Percentiles rank a stretch among this genome's conserved stretches.
Conservation (phyloP, 1,140 invertebrate genomes). For the Bombyx mori region DNA sequence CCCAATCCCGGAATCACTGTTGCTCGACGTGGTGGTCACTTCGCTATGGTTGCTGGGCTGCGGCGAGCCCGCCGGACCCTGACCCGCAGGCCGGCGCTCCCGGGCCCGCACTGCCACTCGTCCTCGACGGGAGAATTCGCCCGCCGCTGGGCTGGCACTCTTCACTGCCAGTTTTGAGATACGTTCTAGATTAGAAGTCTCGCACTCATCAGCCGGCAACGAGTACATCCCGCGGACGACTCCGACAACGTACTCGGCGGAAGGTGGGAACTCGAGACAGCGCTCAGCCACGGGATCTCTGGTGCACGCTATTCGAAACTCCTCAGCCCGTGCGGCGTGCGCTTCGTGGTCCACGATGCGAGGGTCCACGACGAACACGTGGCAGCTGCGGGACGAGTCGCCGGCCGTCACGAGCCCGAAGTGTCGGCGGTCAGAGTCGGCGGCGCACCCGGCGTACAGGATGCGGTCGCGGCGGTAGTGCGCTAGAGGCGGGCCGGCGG, state of each 20-base stretch:
- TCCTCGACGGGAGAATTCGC: conserved; percentile 51
- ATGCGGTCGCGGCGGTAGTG: conserved; percentile 89
- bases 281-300: conserved; percentile 76
- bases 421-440: conserved; percentile 91
- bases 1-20: conserved; percentile 95
- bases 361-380: conserved; percentile 94
- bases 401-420: conserved; percentile 90
- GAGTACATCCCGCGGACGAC: conserved; percentile 78
- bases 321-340: conserved; percentile 82
- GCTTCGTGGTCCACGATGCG: conserved; percentile 85
- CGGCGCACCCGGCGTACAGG: conserved; percentile 90
- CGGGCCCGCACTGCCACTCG: conserved; percentile 43
- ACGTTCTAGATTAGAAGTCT: conserved; percentile 50
- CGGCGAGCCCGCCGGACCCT: conserved; percentile 75
- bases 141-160: conserved; percentile 45
- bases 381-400: conserved; percentile 83
- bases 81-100: conserved; percentile 39
- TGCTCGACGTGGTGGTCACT: conserved; percentile 89
- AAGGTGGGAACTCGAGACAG: conserved; percentile 92
- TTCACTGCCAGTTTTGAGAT: conserved; percentile 60
- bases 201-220: conserved; percentile 62
- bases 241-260: conserved; percentile 88
- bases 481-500: conserved; percentile 71
- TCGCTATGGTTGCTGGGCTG: conserved; percentile 86
- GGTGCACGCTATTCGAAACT: conserved; percentile 85